These are phyloP conservation scores for Dermolepida albohirtum DNA, from an alignment of 2,888 invertebrate genomes.

Conservation along the genomic window DNA sequence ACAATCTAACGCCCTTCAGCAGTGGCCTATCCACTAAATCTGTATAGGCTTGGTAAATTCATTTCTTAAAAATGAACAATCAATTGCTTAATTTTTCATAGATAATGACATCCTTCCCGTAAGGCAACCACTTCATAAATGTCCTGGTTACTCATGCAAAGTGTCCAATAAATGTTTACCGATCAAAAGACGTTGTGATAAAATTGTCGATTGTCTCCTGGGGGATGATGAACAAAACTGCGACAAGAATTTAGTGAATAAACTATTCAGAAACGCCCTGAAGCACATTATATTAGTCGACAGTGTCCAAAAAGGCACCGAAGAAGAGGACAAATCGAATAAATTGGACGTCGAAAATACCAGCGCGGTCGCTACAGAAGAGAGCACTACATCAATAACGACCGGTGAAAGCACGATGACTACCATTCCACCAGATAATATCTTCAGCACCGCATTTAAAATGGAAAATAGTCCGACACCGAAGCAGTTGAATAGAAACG, in stretches of 20 bases:
- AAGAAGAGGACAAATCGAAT: slow-evolving; percentile 24
- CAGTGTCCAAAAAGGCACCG: slow-evolving; percentile 2
- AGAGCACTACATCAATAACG: slow-evolving; percentile 41
- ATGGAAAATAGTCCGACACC: slow-evolving; percentile 46
- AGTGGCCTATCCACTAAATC: too few species aligned
- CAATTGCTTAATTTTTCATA: slow-evolving; percentile 61
- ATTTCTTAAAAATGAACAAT: too few species aligned
- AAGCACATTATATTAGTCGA: slow-evolving; percentile 47
- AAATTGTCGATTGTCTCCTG: slow-evolving; percentile 79
- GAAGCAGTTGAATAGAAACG: slow-evolving; percentile 44
- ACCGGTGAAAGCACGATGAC: slow-evolving; percentile 8
- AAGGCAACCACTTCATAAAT: slow-evolving; percentile 70
- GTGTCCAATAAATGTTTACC: slow-evolving; percentile 77
- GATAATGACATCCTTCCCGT: slow-evolving; percentile 66
- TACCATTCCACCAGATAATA: slow-evolving; percentile 30
- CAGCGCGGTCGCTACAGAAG: slow-evolving; percentile 21
- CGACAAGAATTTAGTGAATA: slow-evolving; percentile 43
- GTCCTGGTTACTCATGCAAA: slow-evolving; percentile 80
- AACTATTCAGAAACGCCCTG: slow-evolving; percentile 55
- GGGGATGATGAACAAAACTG: slow-evolving; percentile 87
- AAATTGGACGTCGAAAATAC: slow-evolving; percentile 39
- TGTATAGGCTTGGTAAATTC: too few species aligned
- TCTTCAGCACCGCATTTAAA: slow-evolving; percentile 44
- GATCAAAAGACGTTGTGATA: slow-evolving; percentile 75
- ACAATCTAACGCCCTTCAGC: too few species aligned